These are phyloP conservation scores for Addax nasomaculatus DNA, from an alignment of 2,113 vertebrate species.

Conservation along the genomic window DNA sequence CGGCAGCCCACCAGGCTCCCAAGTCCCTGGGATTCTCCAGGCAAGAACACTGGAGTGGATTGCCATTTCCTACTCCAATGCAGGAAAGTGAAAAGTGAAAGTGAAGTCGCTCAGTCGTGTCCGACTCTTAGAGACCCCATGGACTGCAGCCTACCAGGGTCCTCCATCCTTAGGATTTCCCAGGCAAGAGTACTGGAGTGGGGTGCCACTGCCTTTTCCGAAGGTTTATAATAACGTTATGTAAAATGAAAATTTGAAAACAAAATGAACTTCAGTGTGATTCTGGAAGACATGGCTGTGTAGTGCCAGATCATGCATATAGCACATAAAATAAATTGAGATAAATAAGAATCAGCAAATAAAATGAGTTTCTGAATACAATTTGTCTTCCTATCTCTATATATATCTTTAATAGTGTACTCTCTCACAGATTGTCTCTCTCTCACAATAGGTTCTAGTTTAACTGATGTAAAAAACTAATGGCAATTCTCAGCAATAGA, in stretches of 20 bases:
- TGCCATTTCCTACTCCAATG: too few species aligned
- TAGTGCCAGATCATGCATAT: background rate
- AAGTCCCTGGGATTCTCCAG: too few species aligned
- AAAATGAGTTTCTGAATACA: background rate
- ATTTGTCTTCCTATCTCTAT: background rate
- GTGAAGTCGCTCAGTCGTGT: too few species aligned
- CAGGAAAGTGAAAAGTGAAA: too few species aligned
- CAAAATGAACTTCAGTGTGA: constrained; percentile 23
- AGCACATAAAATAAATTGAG: background rate
- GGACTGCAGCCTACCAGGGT: too few species aligned
- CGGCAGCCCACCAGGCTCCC: too few species aligned
- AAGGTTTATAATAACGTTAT: constrained; percentile 27
- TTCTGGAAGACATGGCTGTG: background rate
- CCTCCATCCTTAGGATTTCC: too few species aligned
- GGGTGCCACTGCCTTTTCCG: too few species aligned
- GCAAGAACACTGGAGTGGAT: too few species aligned
- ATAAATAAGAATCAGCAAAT: background rate
- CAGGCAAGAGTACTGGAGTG: too few species aligned
- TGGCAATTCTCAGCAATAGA: background rate
- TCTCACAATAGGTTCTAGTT: background rate
- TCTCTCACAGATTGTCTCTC: background rate
- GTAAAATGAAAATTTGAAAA: constrained; percentile 31
- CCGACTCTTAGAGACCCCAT: too few species aligned
- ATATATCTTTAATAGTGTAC: background rate
- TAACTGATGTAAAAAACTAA: background rate